phyloP scores from a whole-genome alignment of 2,888 invertebrate genomes.

The Trissolcus japonicus region DNA sequence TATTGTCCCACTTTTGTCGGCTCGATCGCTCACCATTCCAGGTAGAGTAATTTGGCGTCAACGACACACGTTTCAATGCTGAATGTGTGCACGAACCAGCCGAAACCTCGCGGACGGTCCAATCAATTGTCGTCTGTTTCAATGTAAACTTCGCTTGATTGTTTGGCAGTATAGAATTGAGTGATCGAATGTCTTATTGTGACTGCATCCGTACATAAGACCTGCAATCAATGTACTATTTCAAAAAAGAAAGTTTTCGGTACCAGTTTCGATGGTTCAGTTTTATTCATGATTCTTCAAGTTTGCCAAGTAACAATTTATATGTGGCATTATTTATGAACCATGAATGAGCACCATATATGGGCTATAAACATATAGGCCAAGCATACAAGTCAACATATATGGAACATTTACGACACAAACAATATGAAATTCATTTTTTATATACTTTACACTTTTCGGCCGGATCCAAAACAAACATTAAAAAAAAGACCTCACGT shows the following conservation, averaged over 20 bases:
- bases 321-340: no score
- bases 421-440: no score
- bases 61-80: constrained; percentile 38
- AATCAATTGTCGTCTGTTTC: constrained; percentile 51
- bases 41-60: constrained; percentile 53
- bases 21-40: constrained; percentile 50
- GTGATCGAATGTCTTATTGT: constrained; percentile 53
- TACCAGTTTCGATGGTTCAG: no score
- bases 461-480: no score
- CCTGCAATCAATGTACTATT: constrained; percentile 18
- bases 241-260: constrained; percentile 6
- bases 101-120: constrained; percentile 22
- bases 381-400: no score
- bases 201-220: constrained; percentile 12
- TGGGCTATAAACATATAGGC: no score
- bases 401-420: no score
- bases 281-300: no score
- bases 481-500: no score
- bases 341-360: no score
- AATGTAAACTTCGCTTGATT: constrained; percentile 49
- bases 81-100: constrained; percentile 3
- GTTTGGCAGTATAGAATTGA: constrained; percentile 41
- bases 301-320: no score
- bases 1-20: constrained; percentile 74
- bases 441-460: no score